Evolutionary conservation across 2,797 vertebrate genomes (phyloP).

Genomic region (Gallinago solitaria): DNA sequence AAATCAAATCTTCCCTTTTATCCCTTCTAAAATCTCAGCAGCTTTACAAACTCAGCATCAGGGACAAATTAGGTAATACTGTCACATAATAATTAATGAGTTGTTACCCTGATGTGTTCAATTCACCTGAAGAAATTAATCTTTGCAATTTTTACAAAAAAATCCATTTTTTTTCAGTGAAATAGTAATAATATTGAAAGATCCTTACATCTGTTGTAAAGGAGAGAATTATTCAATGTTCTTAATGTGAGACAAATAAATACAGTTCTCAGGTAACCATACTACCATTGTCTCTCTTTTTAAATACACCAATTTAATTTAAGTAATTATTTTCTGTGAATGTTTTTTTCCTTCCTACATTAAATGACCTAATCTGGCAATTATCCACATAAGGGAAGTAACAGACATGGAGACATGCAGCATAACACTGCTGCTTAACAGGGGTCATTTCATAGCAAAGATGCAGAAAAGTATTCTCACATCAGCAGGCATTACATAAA

Average conservation of each 20-base stretch:
- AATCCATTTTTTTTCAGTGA: background rate
- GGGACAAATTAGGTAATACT: background rate
- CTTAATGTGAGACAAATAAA: background rate
- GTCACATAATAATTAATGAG: background rate
- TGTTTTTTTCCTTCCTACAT: background rate
- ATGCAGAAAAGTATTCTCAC: background rate
- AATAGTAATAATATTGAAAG: background rate
- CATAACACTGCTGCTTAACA: background rate
- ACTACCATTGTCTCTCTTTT: background rate
- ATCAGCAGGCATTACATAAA: background rate
- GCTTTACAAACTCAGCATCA: background rate
- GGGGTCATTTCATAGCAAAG: background rate
- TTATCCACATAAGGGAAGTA: background rate
- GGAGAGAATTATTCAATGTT: background rate
- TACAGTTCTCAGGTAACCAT: background rate
- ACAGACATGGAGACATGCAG: background rate
- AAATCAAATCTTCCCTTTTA: background rate
- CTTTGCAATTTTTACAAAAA: background rate
- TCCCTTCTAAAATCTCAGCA: background rate
- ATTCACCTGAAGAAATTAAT: background rate
- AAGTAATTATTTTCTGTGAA: background rate
- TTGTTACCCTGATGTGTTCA: background rate
- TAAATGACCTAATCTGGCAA: background rate
- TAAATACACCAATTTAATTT: background rate
- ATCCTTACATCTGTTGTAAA: background rate